Evolutionary conservation across 2,888 invertebrate species (phyloP).

Genomic region (Hydraecia micacea): DNA sequence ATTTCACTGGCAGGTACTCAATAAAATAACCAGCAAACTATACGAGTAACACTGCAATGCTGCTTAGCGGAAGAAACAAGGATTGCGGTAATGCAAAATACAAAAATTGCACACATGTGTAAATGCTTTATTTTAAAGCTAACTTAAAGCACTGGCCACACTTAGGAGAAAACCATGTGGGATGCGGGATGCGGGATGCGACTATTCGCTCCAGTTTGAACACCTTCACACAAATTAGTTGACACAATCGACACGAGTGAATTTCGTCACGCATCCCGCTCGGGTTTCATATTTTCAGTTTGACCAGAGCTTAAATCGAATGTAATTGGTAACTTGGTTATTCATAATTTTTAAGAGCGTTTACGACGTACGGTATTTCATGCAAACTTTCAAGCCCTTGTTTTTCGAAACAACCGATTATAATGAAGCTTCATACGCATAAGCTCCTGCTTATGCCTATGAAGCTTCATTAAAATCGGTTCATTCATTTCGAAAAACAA

Average conservation of each 20-base stretch:
- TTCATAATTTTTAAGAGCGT: background rate
- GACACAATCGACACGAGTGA: background rate
- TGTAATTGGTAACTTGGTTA: background rate
- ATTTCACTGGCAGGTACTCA: background rate
- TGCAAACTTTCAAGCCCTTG: too few relatives aligned
- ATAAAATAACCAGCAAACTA: background rate
- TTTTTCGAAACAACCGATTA: too few relatives aligned
- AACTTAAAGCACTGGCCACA: background rate
- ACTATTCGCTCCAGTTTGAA: background rate
- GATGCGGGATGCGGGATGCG: background rate
- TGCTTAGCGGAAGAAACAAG: background rate
- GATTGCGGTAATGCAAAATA: too few relatives aligned
- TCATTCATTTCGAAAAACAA: too few relatives aligned
- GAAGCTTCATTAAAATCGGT: too few relatives aligned
- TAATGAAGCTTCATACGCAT: too few relatives aligned
- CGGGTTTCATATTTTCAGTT: background rate
- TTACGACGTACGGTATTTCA: too few relatives aligned
- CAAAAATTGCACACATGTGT: background rate
- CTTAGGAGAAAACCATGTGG: background rate
- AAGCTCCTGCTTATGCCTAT: too few relatives aligned
- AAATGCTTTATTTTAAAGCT: background rate
- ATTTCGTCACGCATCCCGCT: background rate
- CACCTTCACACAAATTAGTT: background rate
- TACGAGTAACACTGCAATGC: slow-evolving; percentile 4
- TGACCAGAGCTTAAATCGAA: background rate